Evolutionary conservation across 2,888 invertebrate genomes (phyloP), one percentile per base, ranked within the genome.

Genomic region (Yponomeuta malinellus): DNA sequence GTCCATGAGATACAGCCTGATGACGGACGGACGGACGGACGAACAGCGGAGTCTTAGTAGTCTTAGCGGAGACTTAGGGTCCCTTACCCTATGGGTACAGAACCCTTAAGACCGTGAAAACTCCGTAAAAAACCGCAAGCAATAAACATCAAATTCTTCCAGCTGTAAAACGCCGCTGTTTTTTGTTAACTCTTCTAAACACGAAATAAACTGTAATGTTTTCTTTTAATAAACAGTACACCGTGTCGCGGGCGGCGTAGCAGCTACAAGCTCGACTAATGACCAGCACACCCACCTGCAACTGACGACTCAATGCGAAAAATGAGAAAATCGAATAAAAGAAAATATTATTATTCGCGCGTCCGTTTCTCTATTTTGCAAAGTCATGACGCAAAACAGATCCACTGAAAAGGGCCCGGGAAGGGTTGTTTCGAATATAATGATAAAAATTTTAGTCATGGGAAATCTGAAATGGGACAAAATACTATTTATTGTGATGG

Each of bases 251-350:
- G 68, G 72, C 63, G 69, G 67, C 23, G 37, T 59, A 48, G n/a
- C 43, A 72, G 68, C 71, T 67, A 43, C 72, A 70, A 70, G 68
- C 71, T 78, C 75, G 77, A 76, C 81, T 86, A 88, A 88, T 87
- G 86, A 86, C 82, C 83, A 74, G 74, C 79, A 80, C 80, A 77
- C 76, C 77, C 86, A 83, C 81, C 86, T 88, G 87, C 83, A 81
- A 75, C 79, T 86, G 88, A 87, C 86, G 81, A 82, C 79, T 83
- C 79, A 79, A 78, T 83, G 64, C 10, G 65, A 15, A 65, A 71
- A 78, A 84, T 82, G 81, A 78, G 78, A 80, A 79, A 79, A 80
- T 75, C 72, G 77, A 81, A 83, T 82, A 81, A 82, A 83, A 81
- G 79, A 79, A 81, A 82, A 80, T 79, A 76, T 77, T 75, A 78